phyloP scores from a whole-genome alignment of 2,888 invertebrate species.

The Schizotus pectinicornis region DNA sequence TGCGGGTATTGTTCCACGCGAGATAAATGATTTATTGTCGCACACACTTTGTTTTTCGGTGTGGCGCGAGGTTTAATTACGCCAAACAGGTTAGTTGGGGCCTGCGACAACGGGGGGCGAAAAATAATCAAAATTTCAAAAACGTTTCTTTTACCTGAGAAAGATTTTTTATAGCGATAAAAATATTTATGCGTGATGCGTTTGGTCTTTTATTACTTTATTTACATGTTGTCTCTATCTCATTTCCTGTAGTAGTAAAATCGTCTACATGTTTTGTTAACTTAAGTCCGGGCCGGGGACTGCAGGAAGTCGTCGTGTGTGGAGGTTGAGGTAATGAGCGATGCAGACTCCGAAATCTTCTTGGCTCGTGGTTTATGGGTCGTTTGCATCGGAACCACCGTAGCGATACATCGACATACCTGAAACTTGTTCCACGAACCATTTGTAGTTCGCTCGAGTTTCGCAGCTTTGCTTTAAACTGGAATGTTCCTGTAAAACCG shows the following conservation, averaged over 20 bases:
- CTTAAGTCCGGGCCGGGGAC: slow-evolving; percentile 31
- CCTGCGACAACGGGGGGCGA: slow-evolving; percentile 13
- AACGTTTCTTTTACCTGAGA: slow-evolving; percentile 49
- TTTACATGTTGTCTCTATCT: slow-evolving; percentile 50
- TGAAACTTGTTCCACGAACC: slow-evolving; percentile 3
- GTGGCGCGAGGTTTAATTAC: too few species aligned
- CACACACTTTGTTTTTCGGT: too few species aligned
- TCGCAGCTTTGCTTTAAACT: background rate
- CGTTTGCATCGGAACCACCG: background rate
- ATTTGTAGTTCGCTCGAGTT: background rate
- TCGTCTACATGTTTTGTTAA: slow-evolving; percentile 48
- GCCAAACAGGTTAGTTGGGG: too few species aligned
- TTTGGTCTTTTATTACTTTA: slow-evolving; percentile 53
- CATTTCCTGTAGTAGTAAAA: slow-evolving; percentile 54
- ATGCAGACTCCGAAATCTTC: background rate
- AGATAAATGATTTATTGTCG: background rate
- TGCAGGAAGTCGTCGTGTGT: slow-evolving; percentile 8
- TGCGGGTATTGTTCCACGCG: too few species aligned
- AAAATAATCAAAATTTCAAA: slow-evolving; percentile 48
- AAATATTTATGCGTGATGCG: slow-evolving; percentile 52
- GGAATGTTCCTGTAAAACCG: too few species aligned
- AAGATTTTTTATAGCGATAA: slow-evolving; percentile 50
- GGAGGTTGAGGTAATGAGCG: background rate
- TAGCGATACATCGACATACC: slow-evolving; percentile 1
- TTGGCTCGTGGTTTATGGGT: slow-evolving; percentile 9